These are phyloP conservation scores for Sesamia inferens DNA, from an alignment of 2,888 invertebrate genomes.

Conservation along the genomic window DNA sequence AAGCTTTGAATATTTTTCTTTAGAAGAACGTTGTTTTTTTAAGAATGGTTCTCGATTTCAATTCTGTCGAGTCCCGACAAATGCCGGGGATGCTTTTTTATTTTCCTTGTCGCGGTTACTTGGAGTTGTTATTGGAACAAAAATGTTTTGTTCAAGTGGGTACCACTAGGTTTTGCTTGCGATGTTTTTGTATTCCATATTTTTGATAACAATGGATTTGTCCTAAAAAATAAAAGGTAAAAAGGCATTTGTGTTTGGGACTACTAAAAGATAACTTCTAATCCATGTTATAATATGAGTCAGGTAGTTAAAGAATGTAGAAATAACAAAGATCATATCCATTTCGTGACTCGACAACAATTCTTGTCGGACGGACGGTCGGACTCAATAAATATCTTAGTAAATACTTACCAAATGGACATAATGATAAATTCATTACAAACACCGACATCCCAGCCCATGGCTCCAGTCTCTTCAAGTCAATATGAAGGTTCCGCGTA, in stretches of 20 bases:
- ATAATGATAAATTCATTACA: constrained; percentile 40
- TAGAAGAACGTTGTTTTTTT: constrained; percentile 37
- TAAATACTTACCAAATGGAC: constrained; percentile 22
- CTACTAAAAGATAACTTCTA: not conserved
- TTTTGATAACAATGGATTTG: not conserved
- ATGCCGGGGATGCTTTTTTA: constrained; percentile 25
- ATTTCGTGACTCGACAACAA: constrained; percentile 16
- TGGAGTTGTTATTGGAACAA: constrained; percentile 37
- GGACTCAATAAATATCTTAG: constrained; percentile 3
- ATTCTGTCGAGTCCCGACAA: constrained; percentile 36
- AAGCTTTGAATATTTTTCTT: constrained; percentile 59
- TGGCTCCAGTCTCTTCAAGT: constrained; percentile 9
- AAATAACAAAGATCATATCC: not conserved
- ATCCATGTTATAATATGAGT: not conserved
- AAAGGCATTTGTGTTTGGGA: not conserved
- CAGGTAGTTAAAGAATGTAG: not conserved
- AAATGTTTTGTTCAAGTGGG: constrained; percentile 27
- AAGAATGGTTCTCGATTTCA: constrained; percentile 37
- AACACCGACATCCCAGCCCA: constrained; percentile 4
- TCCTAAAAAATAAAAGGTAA: not conserved
- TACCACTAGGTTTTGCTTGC: constrained; percentile 9
- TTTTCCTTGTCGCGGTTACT: constrained; percentile 30
- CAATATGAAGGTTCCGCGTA: constrained; percentile 18
- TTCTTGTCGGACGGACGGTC: not conserved
- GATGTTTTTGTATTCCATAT: not conserved